phyloP scores from a whole-genome alignment of 37 sponge, comb jelly and placozoan species.

The Petrosia ficiformis region DNA sequence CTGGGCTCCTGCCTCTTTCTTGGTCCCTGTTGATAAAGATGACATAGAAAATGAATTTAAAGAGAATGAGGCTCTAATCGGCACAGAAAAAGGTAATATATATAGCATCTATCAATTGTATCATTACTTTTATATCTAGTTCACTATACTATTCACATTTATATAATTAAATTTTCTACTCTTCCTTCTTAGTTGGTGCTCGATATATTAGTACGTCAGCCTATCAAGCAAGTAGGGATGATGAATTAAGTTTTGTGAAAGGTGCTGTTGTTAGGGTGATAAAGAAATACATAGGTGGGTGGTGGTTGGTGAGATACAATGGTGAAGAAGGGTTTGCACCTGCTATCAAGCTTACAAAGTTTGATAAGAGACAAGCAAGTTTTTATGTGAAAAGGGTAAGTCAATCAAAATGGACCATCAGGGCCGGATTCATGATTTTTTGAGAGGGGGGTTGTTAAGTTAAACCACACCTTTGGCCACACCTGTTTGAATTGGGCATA shows the following conservation, averaged over 20 bases:
- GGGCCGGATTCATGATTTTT: no score
- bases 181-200: conserved; percentile 42
- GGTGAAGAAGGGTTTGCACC: conserved; percentile 58
- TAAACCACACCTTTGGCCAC: no score
- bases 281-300: conserved; percentile 55
- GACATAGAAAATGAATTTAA: conserved; percentile 20
- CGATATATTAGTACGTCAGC: conserved; percentile 51
- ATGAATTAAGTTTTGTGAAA: conserved; percentile 54
- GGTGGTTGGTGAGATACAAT: conserved; percentile 66
- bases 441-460: no score
- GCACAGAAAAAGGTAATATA: conserved; percentile 22
- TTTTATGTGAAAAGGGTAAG: conserved; percentile 54
- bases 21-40: conserved; percentile 23
- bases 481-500: no score
- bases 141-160: no score
- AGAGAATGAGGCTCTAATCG: conserved; percentile 37
- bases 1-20: conserved; percentile 48
- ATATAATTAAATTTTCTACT: no score
- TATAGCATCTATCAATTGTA: no score
- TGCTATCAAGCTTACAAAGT: conserved; percentile 40
- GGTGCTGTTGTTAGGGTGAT: conserved; percentile 56
- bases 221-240: conserved; percentile 54
- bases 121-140: no score
- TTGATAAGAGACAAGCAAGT: conserved; percentile 46
- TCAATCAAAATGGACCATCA: no score